phyloP scores from a whole-genome alignment of 2,113 vertebrate species.

The Caranx melampygus region DNA sequence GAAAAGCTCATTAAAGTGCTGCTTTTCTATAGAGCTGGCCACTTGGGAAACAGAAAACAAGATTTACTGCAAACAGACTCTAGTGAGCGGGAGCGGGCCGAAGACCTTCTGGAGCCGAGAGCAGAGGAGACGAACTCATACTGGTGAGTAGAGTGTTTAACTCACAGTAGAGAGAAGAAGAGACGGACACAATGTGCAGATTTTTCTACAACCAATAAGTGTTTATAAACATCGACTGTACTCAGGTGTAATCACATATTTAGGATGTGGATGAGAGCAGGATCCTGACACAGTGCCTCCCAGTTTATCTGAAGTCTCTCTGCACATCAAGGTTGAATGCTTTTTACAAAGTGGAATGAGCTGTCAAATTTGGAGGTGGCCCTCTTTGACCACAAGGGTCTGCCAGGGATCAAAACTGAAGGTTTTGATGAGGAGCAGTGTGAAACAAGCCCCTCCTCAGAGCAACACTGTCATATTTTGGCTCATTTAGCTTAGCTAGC shows the following conservation, averaged over 20 bases:
- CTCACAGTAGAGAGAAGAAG: not conserved
- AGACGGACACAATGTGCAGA: not conserved
- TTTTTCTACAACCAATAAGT: not conserved
- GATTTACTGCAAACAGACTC: constrained; percentile 94
- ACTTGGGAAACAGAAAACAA: constrained; percentile 98
- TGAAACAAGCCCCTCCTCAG: not conserved
- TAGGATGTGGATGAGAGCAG: not conserved
- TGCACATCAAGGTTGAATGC: constrained; percentile 35
- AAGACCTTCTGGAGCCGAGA: constrained; percentile 98
- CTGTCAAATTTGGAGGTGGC: constrained; percentile 41
- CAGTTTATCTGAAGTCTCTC: constrained; percentile 16
- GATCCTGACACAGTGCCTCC: constrained; percentile 12
- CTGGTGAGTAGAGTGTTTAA: constrained; percentile 86
- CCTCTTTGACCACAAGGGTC: constrained; percentile 24
- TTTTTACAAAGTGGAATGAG: constrained; percentile 23
- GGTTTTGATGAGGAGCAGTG: not conserved
- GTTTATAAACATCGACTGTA: not conserved
- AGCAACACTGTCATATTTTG: not conserved
- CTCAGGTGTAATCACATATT: not conserved
- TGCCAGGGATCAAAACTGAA: not conserved
- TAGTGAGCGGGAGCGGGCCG: constrained; percentile 90
- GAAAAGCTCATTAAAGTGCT: constrained; percentile 29
- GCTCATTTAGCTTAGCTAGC: not conserved
- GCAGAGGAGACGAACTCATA: constrained; percentile 92
- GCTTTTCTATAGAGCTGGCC: constrained; percentile 89